Evolutionary conservation across 2,888 invertebrate genomes (phyloP).

Genomic region (Macrophya alboannulata): DNA sequence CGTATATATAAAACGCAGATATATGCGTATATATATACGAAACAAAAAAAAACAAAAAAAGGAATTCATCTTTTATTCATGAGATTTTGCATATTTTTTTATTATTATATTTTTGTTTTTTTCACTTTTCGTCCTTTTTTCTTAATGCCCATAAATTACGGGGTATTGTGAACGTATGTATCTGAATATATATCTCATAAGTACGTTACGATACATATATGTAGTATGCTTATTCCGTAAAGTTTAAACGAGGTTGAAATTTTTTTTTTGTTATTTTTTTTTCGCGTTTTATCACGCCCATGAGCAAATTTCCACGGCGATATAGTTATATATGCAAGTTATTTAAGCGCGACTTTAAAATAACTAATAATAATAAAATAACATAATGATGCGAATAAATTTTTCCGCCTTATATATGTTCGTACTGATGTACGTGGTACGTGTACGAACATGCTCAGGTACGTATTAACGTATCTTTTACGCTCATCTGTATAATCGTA

Average conservation of each 20-base stretch:
- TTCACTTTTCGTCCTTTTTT: constrained; percentile 17
- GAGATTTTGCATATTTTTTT: constrained; percentile 7
- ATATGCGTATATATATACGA: neutral
- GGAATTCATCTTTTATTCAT: constrained; percentile 44
- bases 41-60: neutral
- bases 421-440: neutral
- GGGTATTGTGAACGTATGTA: constrained; percentile 26
- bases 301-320: neutral
- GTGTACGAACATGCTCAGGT: neutral
- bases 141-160: constrained; percentile 53
- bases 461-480: neutral
- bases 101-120: neutral
- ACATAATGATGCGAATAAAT: constrained; percentile 29
- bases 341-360: constrained; percentile 3
- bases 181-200: neutral
- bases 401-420: neutral
- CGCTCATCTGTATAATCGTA: neutral
- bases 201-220: neutral
- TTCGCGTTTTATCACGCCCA: constrained; percentile 1
- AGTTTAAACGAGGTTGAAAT: constrained; percentile 47
- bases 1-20: neutral
- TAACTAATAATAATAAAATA: constrained; percentile 35
- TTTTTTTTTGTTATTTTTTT: neutral
- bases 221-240: neutral
- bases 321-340: constrained; percentile 6